A percentile compares a stretch with the other conserved stretches of the same genome.
phyloP scores from a whole-genome alignment of 2,888 invertebrate genomes.

The Macaria liturata region DNA sequence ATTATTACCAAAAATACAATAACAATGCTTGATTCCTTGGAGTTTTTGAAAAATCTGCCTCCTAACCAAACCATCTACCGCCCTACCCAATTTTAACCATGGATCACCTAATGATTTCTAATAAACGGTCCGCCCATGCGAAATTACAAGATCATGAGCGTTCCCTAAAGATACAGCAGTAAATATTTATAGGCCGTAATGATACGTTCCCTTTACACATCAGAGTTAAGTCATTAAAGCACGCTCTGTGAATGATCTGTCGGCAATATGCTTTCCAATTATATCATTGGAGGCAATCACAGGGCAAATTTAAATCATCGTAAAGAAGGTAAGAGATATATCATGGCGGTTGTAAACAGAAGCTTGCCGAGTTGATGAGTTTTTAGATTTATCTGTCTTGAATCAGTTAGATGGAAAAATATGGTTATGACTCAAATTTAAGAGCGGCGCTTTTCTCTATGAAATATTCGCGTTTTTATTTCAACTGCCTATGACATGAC shows the following conservation, averaged over 20 bases:
- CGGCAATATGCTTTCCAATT: slow-evolving; percentile 31
- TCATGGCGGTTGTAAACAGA: background rate
- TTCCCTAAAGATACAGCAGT: slow-evolving; percentile 22
- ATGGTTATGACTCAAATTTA: too few species aligned
- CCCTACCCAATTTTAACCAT: too few species aligned
- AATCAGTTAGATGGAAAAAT: too few species aligned
- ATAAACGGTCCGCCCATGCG: slow-evolving; percentile 14
- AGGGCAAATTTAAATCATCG: slow-evolving; percentile 26
- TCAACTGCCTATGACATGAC: too few species aligned
- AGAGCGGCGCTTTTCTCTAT: too few species aligned
- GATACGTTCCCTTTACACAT: slow-evolving; percentile 25
- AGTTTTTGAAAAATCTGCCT: background rate
- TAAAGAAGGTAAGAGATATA: background rate
- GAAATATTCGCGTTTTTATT: too few species aligned
- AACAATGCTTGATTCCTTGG: too few species aligned
- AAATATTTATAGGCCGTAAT: slow-evolving; percentile 44
- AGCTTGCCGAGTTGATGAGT: background rate
- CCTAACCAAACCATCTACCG: too few species aligned
- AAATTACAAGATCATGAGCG: slow-evolving; percentile 13
- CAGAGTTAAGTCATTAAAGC: slow-evolving; percentile 13
- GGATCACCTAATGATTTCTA: background rate
- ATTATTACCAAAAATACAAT: too few species aligned
- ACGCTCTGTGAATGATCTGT: slow-evolving; percentile 7
- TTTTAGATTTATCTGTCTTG: too few species aligned
- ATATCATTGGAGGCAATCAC: slow-evolving; percentile 31